phyloP scores from a whole-genome alignment of 2,797 vertebrate species.

The Crocodylus rhombifer region DNA sequence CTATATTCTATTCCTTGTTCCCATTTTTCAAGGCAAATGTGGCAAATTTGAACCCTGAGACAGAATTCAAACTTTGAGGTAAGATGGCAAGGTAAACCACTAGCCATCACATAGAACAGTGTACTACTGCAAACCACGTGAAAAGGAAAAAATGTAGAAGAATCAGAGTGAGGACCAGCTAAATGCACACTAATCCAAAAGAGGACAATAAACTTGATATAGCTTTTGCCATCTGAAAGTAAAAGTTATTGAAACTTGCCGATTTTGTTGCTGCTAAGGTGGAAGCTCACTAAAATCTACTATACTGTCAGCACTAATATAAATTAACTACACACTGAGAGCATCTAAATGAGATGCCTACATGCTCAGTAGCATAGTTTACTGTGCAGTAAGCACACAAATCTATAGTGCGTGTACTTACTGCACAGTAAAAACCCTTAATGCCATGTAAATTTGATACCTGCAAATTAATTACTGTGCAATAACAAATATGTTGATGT shows the following conservation, averaged over 20 bases:
- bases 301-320: neutral
- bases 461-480: too few relatives aligned
- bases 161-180: neutral
- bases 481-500: too few relatives aligned
- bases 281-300: slow-evolving; percentile 18
- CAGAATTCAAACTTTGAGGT: neutral
- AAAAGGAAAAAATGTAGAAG: neutral
- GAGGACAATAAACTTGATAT: neutral
- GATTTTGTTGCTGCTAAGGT: neutral
- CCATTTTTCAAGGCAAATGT: neutral
- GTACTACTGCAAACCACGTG: neutral
- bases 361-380: too few relatives aligned
- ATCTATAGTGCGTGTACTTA: too few relatives aligned
- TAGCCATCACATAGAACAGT: neutral
- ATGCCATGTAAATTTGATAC: too few relatives aligned
- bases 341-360: too few relatives aligned
- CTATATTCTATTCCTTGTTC: neutral
- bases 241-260: too few relatives aligned
- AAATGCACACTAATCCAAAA: neutral
- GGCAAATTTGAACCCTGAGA: slow-evolving; percentile 1
- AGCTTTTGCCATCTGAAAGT: neutral
- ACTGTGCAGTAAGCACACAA: too few relatives aligned
- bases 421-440: too few relatives aligned
- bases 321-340: too few relatives aligned
- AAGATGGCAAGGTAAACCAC: neutral